These are phyloP conservation scores for Unio pictorum DNA, from an alignment of 2,888 invertebrate species.

Conservation along the genomic window DNA sequence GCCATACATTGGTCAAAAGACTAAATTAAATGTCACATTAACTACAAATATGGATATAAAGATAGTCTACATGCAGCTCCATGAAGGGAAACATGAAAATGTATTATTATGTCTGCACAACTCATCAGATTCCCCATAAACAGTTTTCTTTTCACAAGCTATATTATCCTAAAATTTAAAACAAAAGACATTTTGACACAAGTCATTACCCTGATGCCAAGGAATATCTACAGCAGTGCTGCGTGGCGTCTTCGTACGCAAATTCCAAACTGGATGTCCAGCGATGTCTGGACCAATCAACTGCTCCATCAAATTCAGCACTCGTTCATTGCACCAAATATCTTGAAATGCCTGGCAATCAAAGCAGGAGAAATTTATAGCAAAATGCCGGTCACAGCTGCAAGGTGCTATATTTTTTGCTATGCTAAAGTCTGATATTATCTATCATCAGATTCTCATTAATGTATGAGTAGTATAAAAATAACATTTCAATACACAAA, in stretches of 20 bases:
- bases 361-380: background rate
- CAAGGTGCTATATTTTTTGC: background rate
- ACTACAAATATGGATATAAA: too few relatives aligned
- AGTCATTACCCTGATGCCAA: conserved; percentile 64
- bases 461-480: too few relatives aligned
- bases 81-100: background rate
- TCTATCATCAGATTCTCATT: too few relatives aligned
- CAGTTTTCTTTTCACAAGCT: too few relatives aligned
- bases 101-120: background rate
- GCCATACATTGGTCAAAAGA: too few relatives aligned
- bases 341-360: conserved; percentile 54
- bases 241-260: conserved; percentile 64
- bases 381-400: background rate
- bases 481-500: too few relatives aligned
- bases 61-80: background rate
- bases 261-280: conserved; percentile 69
- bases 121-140: too few relatives aligned
- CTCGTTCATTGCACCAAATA: conserved; percentile 60
- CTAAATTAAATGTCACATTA: too few relatives aligned
- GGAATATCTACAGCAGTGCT: conserved; percentile 63
- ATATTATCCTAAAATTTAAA: too few relatives aligned
- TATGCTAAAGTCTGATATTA: background rate
- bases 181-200: too few relatives aligned
- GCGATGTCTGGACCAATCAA: conserved; percentile 66
- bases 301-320: conserved; percentile 66